Conservation (phyloP, 2,113 vertebrate genomes). For the Tautogolabrus adspersus region DNA sequence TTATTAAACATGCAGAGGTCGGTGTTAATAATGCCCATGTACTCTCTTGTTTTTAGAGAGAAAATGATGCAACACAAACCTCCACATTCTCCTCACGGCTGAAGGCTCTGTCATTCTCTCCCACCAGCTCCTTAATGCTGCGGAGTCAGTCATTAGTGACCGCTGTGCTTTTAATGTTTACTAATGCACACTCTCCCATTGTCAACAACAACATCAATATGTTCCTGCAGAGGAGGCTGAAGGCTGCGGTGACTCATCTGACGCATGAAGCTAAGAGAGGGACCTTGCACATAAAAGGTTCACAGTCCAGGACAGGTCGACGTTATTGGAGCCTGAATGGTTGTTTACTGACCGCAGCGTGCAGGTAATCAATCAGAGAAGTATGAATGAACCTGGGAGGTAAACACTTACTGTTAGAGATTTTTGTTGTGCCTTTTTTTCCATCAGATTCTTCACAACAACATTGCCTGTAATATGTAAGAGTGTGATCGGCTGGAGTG, state of each 20-base stretch:
- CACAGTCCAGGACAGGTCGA: background rate
- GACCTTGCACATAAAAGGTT: background rate
- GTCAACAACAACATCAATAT: slow-evolving; percentile 15
- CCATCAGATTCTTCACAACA: too few relatives aligned
- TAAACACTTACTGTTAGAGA: too few relatives aligned
- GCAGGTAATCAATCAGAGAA: background rate
- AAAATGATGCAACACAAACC: too few relatives aligned
- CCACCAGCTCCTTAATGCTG: slow-evolving; percentile 5
- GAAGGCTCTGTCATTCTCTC: slow-evolving; percentile 2
- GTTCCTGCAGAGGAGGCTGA: slow-evolving; percentile 18
- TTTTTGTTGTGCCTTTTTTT: background rate
- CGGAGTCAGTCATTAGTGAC: slow-evolving; percentile 42
- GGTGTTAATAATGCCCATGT: too few relatives aligned
- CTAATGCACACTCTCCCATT: slow-evolving; percentile 33
- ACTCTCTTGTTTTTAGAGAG: too few relatives aligned
- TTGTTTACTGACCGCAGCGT: background rate
- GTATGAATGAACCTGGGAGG: background rate
- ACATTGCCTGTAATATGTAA: too few relatives aligned
- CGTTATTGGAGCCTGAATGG: background rate
- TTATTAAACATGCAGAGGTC: too few relatives aligned
- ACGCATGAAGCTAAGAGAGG: slow-evolving; percentile 19
- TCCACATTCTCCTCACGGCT: background rate
- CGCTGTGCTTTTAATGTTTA: slow-evolving; percentile 38
- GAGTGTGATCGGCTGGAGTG: too few relatives aligned
- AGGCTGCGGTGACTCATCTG: slow-evolving; percentile 33